These are phyloP conservation scores for Sphenopsis melanotis DNA, from an alignment of 2,797 vertebrate genomes.

Conservation along the genomic window DNA sequence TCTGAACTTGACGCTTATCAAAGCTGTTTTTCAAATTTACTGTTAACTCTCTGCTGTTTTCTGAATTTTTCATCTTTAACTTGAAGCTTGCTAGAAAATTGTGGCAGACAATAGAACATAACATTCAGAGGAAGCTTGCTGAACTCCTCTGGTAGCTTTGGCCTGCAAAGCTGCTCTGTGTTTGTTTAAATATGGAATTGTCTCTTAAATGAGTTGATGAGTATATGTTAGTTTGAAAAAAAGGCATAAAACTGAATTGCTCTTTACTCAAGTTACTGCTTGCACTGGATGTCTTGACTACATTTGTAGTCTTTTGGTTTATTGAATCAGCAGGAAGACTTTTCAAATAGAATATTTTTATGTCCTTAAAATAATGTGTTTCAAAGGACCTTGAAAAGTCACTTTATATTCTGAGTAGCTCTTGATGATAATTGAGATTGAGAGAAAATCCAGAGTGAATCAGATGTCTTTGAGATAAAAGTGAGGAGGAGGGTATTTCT, in stretches of 20 bases:
- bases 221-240: background rate
- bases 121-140: background rate
- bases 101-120: constrained; percentile 22
- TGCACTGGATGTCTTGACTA: background rate
- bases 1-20: constrained; percentile 56
- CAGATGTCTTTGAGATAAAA: background rate
- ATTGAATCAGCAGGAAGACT: background rate
- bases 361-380: background rate
- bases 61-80: constrained; percentile 49
- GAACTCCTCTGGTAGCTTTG: constrained; percentile 3
- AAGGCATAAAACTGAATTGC: background rate
- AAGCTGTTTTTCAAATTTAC: constrained; percentile 57
- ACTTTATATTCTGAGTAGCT: background rate
- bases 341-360: background rate
- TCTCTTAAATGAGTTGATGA: constrained; percentile 24
- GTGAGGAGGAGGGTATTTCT: background rate
- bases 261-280: background rate
- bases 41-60: constrained; percentile 47
- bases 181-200: constrained; percentile 25
- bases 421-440: background rate
- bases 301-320: background rate
- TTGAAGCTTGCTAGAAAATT: constrained; percentile 15
- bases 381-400: background rate
- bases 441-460: background rate
- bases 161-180: background rate